A percentile compares a stretch with the other conserved stretches of the same genome.
phyloP scores from a whole-genome alignment of 2,888 invertebrate genomes.

The Aporophyla nigra region DNA sequence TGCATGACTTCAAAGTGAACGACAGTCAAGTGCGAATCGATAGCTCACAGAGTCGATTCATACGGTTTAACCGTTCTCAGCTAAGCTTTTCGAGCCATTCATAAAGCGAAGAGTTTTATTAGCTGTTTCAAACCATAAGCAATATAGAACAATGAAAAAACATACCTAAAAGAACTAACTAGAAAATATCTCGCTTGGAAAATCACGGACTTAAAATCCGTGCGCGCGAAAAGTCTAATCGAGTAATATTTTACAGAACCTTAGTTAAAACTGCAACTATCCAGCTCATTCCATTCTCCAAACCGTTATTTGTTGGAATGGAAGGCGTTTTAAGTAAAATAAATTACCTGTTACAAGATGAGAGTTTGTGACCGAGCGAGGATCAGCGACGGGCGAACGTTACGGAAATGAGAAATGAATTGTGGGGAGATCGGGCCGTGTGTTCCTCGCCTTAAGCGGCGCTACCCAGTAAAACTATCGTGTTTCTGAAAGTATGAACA shows the following conservation, averaged over 20 bases:
- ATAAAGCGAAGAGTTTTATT: slow-evolving; percentile 24
- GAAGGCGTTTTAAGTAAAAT: slow-evolving; percentile 80
- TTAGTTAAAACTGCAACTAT: slow-evolving; percentile 72
- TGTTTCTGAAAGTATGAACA: slow-evolving; percentile 65
- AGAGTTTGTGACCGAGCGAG: slow-evolving; percentile 77
- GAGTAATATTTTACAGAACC: slow-evolving; percentile 70
- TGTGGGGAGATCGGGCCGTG: slow-evolving; percentile 75
- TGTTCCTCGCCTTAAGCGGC: slow-evolving; percentile 64
- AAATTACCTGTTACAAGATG: slow-evolving; percentile 81
- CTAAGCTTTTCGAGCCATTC: slow-evolving; percentile 16
- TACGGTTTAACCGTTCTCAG: slow-evolving; percentile 31
- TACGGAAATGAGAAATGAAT: slow-evolving; percentile 85
- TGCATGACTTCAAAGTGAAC: slow-evolving; percentile 23
- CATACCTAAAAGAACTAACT: slow-evolving; percentile 23
- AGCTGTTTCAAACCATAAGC: slow-evolving; percentile 7
- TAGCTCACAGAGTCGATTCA: slow-evolving; percentile 34
- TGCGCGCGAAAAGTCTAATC: slow-evolving; percentile 70
- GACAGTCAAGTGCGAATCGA: slow-evolving; percentile 40
- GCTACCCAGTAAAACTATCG: slow-evolving; percentile 64
- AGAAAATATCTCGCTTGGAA: slow-evolving; percentile 45
- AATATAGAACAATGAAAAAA: slow-evolving; percentile 14
- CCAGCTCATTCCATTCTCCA: slow-evolving; percentile 68
- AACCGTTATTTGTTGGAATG: slow-evolving; percentile 78
- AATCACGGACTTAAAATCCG: slow-evolving; percentile 55
- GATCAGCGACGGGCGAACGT: slow-evolving; percentile 73